phyloP scores from a whole-genome alignment of 2,113 vertebrate genomes.

The Physeter macrocephalus region DNA sequence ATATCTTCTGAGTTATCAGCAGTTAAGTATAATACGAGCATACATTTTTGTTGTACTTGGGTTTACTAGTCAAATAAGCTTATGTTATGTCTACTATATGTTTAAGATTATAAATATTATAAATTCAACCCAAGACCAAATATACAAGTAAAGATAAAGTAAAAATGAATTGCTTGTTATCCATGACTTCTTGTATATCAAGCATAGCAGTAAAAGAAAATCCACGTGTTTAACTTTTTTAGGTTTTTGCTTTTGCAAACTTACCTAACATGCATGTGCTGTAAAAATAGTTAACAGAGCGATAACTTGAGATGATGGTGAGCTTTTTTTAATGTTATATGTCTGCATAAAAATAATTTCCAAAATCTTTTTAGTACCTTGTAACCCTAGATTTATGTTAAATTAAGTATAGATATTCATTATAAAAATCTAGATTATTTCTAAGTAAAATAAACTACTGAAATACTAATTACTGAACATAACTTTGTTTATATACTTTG shows the following conservation, averaged over 20 bases:
- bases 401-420: not conserved
- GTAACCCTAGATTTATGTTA: not conserved
- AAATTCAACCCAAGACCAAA: not conserved
- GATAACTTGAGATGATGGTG: not conserved
- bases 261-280: not conserved
- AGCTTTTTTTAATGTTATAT: not conserved
- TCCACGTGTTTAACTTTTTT: not conserved
- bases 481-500: not conserved
- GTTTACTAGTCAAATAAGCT: not conserved
- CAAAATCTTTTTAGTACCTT: not conserved
- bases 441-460: not conserved
- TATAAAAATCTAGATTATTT: not conserved
- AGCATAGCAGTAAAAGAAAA: not conserved
- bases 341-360: not conserved
- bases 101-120: constrained; percentile 15
- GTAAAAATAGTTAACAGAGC: not conserved
- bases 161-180: not conserved
- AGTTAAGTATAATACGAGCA: not conserved
- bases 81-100: not conserved
- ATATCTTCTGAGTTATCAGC: not conserved
- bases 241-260: not conserved
- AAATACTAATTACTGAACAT: not conserved
- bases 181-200: not conserved
- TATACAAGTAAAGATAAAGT: not conserved
- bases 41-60: not conserved